Conservation (phyloP, 2,113 vertebrate genomes). For the Xiphophorus couchianus region DNA sequence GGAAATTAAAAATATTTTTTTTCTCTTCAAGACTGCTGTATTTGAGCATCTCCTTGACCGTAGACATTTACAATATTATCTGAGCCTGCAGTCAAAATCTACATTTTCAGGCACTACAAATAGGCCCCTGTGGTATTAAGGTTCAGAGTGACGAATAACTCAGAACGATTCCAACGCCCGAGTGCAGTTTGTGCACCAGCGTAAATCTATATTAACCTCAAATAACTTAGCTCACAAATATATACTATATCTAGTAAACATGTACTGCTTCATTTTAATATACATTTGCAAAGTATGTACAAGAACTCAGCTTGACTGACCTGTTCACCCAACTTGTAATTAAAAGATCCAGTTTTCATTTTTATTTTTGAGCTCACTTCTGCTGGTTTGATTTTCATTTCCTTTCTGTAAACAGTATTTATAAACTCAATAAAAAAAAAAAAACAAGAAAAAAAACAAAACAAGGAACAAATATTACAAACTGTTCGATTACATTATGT, state of each 20-base stretch:
- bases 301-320: slow-evolving; percentile 71
- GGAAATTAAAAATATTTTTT: slow-evolving; percentile 32
- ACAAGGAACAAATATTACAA: slow-evolving; percentile 61
- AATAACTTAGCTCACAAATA: slow-evolving; percentile 76
- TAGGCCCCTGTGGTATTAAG: slow-evolving; percentile 78
- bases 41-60: slow-evolving; percentile 65
- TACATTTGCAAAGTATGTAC: slow-evolving; percentile 76
- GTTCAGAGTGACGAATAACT: slow-evolving; percentile 72
- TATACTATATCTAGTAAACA: slow-evolving; percentile 73
- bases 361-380: slow-evolving; percentile 71
- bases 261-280: slow-evolving; percentile 68
- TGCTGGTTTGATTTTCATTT: slow-evolving; percentile 81
- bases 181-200: slow-evolving; percentile 69
- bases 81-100: slow-evolving; percentile 58
- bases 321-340: slow-evolving; percentile 15
- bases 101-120: slow-evolving; percentile 68
- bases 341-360: slow-evolving; percentile 80
- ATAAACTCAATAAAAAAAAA: slow-evolving; percentile 70
- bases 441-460: slow-evolving; percentile 63
- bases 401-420: slow-evolving; percentile 82
- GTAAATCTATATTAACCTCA: slow-evolving; percentile 71
- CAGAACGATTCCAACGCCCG: slow-evolving; percentile 62
- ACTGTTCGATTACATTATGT: slow-evolving; percentile 58
- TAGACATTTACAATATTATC: slow-evolving; percentile 59
- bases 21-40: slow-evolving; percentile 56